Evolutionary conservation across 1,140 invertebrate species (phyloP), one percentile per base, ranked within the genome.

Genomic region (Aporrectodea caliginosa): DNA sequence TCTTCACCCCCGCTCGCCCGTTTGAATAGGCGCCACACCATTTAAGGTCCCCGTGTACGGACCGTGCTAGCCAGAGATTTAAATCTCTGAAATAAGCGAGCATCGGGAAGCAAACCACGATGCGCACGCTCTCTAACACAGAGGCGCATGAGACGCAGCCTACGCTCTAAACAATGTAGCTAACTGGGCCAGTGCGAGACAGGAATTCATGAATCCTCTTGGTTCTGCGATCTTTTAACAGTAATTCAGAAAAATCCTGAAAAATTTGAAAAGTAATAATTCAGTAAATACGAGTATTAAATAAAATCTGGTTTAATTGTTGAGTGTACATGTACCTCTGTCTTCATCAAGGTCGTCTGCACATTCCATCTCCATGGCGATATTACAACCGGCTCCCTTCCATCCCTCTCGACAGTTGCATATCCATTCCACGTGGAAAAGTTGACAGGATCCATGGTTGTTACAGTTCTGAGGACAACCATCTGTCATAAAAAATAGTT

Each of bases 401-500:
- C 96, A 98, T 16, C 94, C 94, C 79, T 93, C 92, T 84, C 94
- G 93, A 88, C 97, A 99, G 81, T 93, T 92, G 88, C 97, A 99
- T 83, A 94, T 93, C 95, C 95, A 99, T 69, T 93, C 92, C 27
- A 92, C 92, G 72, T 93, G 92, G 43, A 90, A 90, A 80, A 93
- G 93, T 87, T 84, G 79, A 85, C 97, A 98, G 83, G 94, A 93
- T 0, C 97, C 97, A 85, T 98, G 95, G n/a, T 92, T 92, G 58
- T 92, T 95, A 89, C 98, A 99, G 73, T 93, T 93, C 85, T 94
- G 95, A 0, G 95, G 95, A 89, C 97, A 99, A 0, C 96, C 96
- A 88, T 98, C 95, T 98, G 88, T 31, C 84, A 83, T 72, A 27
- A 30, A 43, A 73, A 35, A 29, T n/a, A n/a, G n/a, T n/a, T n/a